Base-by-base conservation (phyloP, 2,888 invertebrate species). In the Blera fallax region DNA sequence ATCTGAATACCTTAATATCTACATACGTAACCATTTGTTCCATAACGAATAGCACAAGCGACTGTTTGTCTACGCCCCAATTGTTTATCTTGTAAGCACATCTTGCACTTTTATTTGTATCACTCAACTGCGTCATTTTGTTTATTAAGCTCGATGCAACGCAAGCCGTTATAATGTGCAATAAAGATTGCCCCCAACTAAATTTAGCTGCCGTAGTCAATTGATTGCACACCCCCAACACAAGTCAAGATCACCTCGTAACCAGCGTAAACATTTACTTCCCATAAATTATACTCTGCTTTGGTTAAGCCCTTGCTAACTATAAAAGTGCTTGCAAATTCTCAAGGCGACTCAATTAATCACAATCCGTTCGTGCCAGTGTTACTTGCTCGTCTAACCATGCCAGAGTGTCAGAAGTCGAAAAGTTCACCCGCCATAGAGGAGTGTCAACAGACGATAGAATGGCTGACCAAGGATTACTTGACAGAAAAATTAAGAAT, bases 381-480 rank as follows among this genome's bases (percentile, higher is more conserved):
- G 21, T 60, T 50, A 62, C 29, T n/a, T 10, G 1, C 29, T 60
- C 32, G 43, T 10, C 3, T 3, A 50, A 32, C 8, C 8, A 85
- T 85, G 85, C 85, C 85, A 50, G 85, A 85, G 81, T 77, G 60
- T 62, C 72, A 70, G 24, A 76, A 64, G 48, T 60, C 67, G 1
- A 76, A 77, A 5, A 50, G 8, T 1, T 34, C 18, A 0, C 27
- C 69, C 14, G 24, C 62, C 7, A 87, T 74, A n/a, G 77, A 87
- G 21, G 70, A 74, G 7, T 29, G 32, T 43, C 62, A 64, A 24
- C 87, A 88, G 77, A 87, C 88, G 0, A 91, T 91, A 0, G 88
- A 85, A 14, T 91, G 91, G 91, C 74, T 91, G 2, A 90, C 89
- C 10, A 87, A 87, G 37, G 87, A 87, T 2, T 91, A 91, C 74